Evolutionary conservation across 2,113 vertebrate genomes (phyloP).

Genomic region (Mobula hypostoma): DNA sequence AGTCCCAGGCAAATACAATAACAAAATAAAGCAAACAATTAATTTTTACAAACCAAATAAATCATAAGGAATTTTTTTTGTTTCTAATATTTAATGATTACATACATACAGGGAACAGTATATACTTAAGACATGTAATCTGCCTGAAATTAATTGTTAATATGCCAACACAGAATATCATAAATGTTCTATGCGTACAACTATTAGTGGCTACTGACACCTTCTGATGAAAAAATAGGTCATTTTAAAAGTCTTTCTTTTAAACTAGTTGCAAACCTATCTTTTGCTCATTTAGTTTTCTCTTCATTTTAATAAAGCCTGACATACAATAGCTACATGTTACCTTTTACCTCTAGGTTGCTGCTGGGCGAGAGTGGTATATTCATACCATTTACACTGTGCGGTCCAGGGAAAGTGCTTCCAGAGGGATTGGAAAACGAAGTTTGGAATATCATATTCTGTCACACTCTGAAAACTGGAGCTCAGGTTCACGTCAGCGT

Average conservation of each 20-base stretch:
- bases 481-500: slow-evolving; percentile 46
- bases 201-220: not conserved
- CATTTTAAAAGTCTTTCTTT: not conserved
- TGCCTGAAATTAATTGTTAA: not conserved
- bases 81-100: not conserved
- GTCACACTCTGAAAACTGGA: slow-evolving; percentile 41
- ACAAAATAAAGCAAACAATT: not conserved
- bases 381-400: slow-evolving; percentile 89
- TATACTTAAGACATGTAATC: not conserved
- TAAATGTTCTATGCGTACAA: not conserved
- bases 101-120: not conserved
- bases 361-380: slow-evolving; percentile 85
- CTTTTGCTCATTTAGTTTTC: no score
- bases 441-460: slow-evolving; percentile 71
- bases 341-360: slow-evolving; percentile 61
- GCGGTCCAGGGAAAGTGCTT: slow-evolving; percentile 67
- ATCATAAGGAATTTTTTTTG: not conserved
- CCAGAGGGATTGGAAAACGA: slow-evolving; percentile 72
- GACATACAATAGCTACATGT: not conserved
- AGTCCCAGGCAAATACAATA: not conserved
- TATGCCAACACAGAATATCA: not conserved
- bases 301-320: not conserved
- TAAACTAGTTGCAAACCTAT: no score
- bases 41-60: not conserved
- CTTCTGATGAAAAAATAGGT: not conserved